Percentiles rank a stretch among this genome's conserved stretches.
Conservation (phyloP, 2,888 invertebrate species). For the Dascillus cervinus region DNA sequence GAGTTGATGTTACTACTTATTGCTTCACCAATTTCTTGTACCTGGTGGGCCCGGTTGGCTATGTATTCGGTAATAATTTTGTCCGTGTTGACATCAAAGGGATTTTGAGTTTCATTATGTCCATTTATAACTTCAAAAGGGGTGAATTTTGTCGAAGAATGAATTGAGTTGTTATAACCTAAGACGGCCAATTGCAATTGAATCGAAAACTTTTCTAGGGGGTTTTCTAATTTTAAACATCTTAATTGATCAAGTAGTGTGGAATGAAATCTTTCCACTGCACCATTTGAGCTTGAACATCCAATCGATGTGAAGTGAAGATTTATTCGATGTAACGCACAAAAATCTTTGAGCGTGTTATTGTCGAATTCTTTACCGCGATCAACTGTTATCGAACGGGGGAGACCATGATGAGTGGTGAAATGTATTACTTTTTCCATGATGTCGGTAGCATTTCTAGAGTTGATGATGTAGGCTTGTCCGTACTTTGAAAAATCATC, state of each 20-base stretch:
- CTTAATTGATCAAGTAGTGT: conserved; percentile 15
- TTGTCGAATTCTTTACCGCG: conserved; percentile 19
- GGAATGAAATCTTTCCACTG: conserved; percentile 17
- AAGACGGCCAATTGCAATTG: conserved; percentile 5
- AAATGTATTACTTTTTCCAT: conserved; percentile 14
- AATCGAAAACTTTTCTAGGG: conserved; percentile 1
- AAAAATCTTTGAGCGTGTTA: conserved; percentile 12
- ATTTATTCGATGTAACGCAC: conserved; percentile 15
- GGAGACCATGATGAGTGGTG: conserved; percentile 15
- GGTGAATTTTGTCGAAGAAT: conserved; percentile 3
- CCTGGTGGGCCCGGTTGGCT: too few relatives aligned
- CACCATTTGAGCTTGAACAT: conserved; percentile 16
- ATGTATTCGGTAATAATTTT: too few relatives aligned
- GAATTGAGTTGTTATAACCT: conserved; percentile 5
- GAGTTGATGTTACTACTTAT: too few relatives aligned
- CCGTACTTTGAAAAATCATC: conserved; percentile 20
- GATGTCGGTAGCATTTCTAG: conserved; percentile 11
- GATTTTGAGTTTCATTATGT: conserved; percentile 5
- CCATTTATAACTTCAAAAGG: conserved; percentile 6
- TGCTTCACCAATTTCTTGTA: too few relatives aligned
- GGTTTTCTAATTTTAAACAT: conserved; percentile 6
- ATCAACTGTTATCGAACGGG: conserved; percentile 16
- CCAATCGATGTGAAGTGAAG: conserved; percentile 15
- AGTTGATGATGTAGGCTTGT: conserved; percentile 13
- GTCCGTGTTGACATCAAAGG: too few relatives aligned